These are phyloP conservation scores for Porites cylindrica DNA, from an alignment of 92 coral and sea anemone species.

Conservation along the genomic window DNA sequence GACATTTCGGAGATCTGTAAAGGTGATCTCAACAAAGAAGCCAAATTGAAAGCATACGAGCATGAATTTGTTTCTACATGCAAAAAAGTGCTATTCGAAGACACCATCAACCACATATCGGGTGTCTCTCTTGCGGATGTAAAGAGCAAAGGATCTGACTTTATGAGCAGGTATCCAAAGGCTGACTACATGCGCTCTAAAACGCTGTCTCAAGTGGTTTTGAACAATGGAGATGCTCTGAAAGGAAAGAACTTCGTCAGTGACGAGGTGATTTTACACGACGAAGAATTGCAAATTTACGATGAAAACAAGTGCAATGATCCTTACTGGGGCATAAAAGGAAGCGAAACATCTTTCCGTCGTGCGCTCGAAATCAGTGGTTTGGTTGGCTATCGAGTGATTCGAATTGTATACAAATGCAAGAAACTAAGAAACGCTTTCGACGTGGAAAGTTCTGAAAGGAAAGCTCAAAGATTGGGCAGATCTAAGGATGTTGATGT, in stretches of 20 bases:
- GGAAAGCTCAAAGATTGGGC: not conserved
- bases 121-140: slow-evolving; percentile 49
- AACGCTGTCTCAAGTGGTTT: slow-evolving; percentile 45
- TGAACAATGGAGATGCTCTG: slow-evolving; percentile 42
- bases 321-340: slow-evolving; percentile 24
- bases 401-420: slow-evolving; percentile 15
- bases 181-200: slow-evolving; percentile 34
- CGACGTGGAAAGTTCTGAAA: slow-evolving; percentile 21
- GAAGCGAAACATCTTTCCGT: slow-evolving; percentile 42
- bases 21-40: slow-evolving; percentile 12
- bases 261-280: slow-evolving; percentile 41
- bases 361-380: slow-evolving; percentile 48
- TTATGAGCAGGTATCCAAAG: not conserved
- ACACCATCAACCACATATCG: slow-evolving; percentile 25
- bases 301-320: slow-evolving; percentile 12
- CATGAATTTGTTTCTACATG: slow-evolving; percentile 15
- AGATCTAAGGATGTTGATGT: not conserved
- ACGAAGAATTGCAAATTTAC: slow-evolving; percentile 23
- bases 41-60: not conserved
- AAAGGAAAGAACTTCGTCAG: slow-evolving; percentile 47
- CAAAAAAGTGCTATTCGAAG: slow-evolving; percentile 1
- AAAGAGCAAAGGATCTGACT: slow-evolving; percentile 13
- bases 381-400: slow-evolving; percentile 53
- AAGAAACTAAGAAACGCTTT: slow-evolving; percentile 47
- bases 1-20: slow-evolving; percentile 26